Base-by-base conservation (phyloP, 1,140 invertebrate species). In the Drosophila ercepeae region DNA sequence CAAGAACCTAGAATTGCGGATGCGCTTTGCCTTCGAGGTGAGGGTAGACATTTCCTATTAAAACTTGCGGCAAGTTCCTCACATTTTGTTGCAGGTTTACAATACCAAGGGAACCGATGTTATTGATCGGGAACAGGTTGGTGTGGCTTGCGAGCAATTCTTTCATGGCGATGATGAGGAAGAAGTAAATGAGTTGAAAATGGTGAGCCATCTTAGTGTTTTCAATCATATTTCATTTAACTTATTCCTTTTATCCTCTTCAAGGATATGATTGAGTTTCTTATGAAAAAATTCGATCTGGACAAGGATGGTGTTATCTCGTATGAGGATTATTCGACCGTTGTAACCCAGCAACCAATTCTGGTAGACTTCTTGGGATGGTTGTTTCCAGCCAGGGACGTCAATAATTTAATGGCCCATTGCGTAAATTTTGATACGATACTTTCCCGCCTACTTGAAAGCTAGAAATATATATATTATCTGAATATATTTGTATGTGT, bases 231-330 rank as follows among this genome's bases (percentile, higher is more conserved):
- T n/a, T 3, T 32, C 4, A 4, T 32, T 32, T 32, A 0, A n/a
- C 3, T 9, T 3, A n/a, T 2, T 21, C 21, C 25, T 32, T 32
- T 4, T 4, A 11, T n/a, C n/a, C n/a, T n/a, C n/a, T n/a, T n/a
- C 5, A 9, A 73, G 72, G 72, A 75, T 27, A 75, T 75, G 72
- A 48, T 39, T 13, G 97, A 98, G 71, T 93, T 96, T 14, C 92
- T 96, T 52, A 89, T 96, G 14, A 95, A 95, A 71, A 94, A 95
- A 54, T 93, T 97, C 91, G 96, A 97, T 76, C 54, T 93, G 1
- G 96, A 97, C 89, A 93, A 95, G 65, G 96, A 97, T 83, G 95
- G 96, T 0, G 93, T 94, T 60, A 94, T 97, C 19, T 95, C 94
- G 1, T 94, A 93, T 61, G 90, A 93, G 0, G 96, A 97, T 90